Percentiles rank a stretch among this genome's conserved stretches.
Evolutionary conservation across 2,797 vertebrate genomes (phyloP).

Genomic region (Graptemys geographica): DNA sequence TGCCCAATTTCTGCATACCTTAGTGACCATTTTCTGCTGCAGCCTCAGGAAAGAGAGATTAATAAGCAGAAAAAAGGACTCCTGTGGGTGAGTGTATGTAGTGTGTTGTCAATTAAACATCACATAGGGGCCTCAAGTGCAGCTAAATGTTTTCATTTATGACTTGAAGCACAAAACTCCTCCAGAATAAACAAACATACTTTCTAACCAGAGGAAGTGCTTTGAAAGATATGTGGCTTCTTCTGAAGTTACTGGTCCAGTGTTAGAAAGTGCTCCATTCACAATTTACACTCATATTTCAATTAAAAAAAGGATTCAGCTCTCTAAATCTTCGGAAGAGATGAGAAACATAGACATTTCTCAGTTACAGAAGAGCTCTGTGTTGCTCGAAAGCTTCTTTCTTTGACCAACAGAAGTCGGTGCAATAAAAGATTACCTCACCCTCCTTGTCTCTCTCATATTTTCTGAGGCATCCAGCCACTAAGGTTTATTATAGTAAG

Average conservation of each 20-base stretch:
- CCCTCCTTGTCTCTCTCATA: accelerated
- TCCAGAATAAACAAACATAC: constrained; percentile 52
- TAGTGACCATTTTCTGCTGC: background rate
- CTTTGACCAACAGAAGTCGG: background rate
- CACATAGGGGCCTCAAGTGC: constrained; percentile 25
- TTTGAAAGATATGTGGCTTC: constrained; percentile 23
- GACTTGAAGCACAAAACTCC: constrained; percentile 33
- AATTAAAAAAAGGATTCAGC: background rate
- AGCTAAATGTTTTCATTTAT: constrained; percentile 60
- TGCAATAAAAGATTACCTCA: background rate
- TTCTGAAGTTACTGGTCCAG: background rate
- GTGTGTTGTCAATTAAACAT: constrained; percentile 36
- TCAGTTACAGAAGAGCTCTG: background rate
- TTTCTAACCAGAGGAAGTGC: constrained; percentile 40
- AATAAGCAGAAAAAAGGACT: constrained; percentile 59
- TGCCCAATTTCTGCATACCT: background rate
- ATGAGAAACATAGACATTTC: too few species aligned
- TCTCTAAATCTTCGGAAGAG: background rate
- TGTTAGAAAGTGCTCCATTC: constrained; percentile 26
- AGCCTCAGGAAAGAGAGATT: constrained; percentile 67
- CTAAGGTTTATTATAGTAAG: constrained; percentile 18
- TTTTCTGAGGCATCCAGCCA: background rate
- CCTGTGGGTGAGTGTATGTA: constrained; percentile 61
- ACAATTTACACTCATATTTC: background rate
- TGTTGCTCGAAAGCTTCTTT: background rate